Conservation (phyloP, 2,113 vertebrate genomes). For the Cololabis saira region DNA sequence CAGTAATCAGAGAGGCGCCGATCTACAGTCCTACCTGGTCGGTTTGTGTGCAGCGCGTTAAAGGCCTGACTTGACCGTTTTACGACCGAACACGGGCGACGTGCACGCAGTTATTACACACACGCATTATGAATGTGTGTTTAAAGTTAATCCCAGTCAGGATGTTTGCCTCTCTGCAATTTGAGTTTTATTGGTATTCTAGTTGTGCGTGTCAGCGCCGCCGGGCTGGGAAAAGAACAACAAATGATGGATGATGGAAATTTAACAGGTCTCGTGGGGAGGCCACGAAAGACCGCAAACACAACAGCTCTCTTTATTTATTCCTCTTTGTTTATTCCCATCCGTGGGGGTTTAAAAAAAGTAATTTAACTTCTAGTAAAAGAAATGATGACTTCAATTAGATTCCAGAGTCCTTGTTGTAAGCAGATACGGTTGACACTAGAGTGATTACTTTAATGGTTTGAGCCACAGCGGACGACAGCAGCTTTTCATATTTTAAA, state of each 20-base stretch:
- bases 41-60: too few relatives aligned
- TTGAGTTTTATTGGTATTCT: slow-evolving; percentile 35
- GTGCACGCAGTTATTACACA: not conserved
- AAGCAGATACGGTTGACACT: not conserved
- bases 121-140: not conserved
- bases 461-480: not conserved
- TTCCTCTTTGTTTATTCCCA: slow-evolving; percentile 8
- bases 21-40: too few relatives aligned
- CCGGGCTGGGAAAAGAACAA: slow-evolving; percentile 7
- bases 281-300: slow-evolving; percentile 8
- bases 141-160: slow-evolving; percentile 4
- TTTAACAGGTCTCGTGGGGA: slow-evolving; percentile 22
- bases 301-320: slow-evolving; percentile 10
- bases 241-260: slow-evolving; percentile 29
- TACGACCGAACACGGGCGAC: not conserved
- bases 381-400: not conserved
- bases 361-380: not conserved
- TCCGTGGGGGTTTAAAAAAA: slow-evolving; percentile 5
- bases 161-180: slow-evolving; percentile 3
- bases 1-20: too few relatives aligned
- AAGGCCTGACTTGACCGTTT: not conserved
- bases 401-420: not conserved
- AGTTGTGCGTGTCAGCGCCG: not conserved
- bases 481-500: too few relatives aligned
- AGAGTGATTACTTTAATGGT: not conserved